Evolutionary conservation across 2,797 vertebrate genomes (phyloP).

Genomic region (Phalloptychus januarius): DNA sequence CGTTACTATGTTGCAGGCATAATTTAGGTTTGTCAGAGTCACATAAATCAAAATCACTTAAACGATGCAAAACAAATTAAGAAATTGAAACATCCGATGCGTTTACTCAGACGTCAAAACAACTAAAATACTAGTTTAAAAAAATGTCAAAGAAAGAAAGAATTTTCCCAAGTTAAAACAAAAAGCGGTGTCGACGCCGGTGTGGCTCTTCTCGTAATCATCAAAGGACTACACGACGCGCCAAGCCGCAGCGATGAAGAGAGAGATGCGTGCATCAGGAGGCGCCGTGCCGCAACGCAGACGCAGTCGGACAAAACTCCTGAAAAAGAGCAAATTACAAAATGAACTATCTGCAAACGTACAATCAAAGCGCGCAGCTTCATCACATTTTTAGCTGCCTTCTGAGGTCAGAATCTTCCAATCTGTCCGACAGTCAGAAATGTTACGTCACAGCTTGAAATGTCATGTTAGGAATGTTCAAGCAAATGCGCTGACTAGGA

Average conservation of each 20-base stretch:
- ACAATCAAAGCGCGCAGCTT: conserved; percentile 51
- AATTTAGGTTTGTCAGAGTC: conserved; percentile 42
- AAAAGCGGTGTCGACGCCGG: conserved; percentile 66
- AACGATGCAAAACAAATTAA: conserved; percentile 29
- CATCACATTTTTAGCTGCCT: conserved; percentile 8
- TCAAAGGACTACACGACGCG: conserved; percentile 82
- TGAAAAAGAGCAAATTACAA: conserved; percentile 85
- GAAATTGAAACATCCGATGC: conserved; percentile 46
- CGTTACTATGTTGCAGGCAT: conserved; percentile 43
- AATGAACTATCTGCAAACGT: conserved; percentile 68
- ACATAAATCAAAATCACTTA: conserved; percentile 61
- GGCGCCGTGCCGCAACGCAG: conserved; percentile 79
- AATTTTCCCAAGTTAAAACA: conserved; percentile 70
- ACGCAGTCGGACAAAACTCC: conserved; percentile 79
- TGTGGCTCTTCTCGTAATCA: conserved; percentile 78
- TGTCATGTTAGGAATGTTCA: neutral
- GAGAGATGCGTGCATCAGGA: conserved; percentile 80
- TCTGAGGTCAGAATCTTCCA: neutral
- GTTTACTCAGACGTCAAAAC: conserved; percentile 50
- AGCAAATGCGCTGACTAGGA: neutral
- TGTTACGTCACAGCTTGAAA: neutral
- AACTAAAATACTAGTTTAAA: conserved; percentile 64
- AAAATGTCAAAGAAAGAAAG: conserved; percentile 61
- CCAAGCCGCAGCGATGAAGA: conserved; percentile 79
- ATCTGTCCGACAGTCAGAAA: neutral